Base-by-base conservation (phyloP, 2,797 vertebrate genomes). In the Halcyon chelicuti region DNA sequence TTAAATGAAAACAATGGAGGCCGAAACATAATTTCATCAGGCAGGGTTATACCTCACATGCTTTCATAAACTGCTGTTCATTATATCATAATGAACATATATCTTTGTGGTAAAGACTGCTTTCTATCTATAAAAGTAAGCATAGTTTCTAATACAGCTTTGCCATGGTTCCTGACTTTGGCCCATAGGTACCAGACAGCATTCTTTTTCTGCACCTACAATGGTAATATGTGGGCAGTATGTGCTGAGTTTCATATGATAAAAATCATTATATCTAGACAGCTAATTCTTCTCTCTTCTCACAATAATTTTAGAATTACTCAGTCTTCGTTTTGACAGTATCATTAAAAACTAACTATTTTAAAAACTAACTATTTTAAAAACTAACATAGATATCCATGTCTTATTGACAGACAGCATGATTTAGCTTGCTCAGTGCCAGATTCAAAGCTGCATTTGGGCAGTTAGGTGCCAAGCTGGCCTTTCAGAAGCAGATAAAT, bases 401-500 rank as follows among this genome's bases (percentile, higher is more conserved):
- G 28, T 49, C 9, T 55, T 83, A 72, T 35, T 90, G 70, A 83
- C 62, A 94, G 31, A 12, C 40, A 79, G 52, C 28, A 73, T 2
- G 21, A 71, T 31, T 74, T 80, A 85, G n/a, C 26, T 63, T 85
- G 49, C 40, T 71, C 13, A 21, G 8, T 63, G 33, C 16, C 71
- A 77, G 33, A 79, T 54, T 40, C 81, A 47, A 94, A 81, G 60
- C 7, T 63, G 26, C 20, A 67, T 76, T 84, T 76, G 42, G 47
- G 40, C 60, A 73, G 28, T 37, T 39, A 26, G 22, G 28, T 73
- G 55, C 25, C 1, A 3, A 88, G 10, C 3, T 79, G 51, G 55
- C 21, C 63, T 95, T 92, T 87, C 74, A 93, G 33, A 93, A 94
- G 47, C 46, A 81, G 37, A 35, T 84, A 81, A 95, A 86, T 79